phyloP scores from a whole-genome alignment of 2,888 invertebrate genomes.

The Himalopsyche japonica region DNA sequence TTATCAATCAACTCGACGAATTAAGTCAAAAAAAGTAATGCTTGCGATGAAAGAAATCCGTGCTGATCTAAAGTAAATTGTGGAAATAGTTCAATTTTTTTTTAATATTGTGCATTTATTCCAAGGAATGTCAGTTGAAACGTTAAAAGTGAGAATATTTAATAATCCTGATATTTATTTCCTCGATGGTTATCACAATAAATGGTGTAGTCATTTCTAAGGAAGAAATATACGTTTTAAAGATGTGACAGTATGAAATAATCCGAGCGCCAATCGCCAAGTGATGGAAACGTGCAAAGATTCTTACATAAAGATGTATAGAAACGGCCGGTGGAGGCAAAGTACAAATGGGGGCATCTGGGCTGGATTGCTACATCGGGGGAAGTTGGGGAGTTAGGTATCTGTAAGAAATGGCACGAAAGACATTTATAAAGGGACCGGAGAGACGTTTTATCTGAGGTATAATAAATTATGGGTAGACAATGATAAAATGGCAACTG shows the following conservation, averaged over 20 bases:
- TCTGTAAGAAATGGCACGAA: slow-evolving; percentile 33
- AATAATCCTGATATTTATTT: too few relatives aligned
- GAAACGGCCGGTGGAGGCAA: neutral
- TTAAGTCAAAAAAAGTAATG: too few relatives aligned
- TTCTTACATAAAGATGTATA: slow-evolving; percentile 6
- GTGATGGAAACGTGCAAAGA: neutral
- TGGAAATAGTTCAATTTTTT: too few relatives aligned
- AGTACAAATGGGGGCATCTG: neutral
- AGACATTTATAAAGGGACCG: slow-evolving; percentile 31
- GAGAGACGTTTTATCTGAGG: slow-evolving; percentile 36
- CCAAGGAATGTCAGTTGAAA: too few relatives aligned
- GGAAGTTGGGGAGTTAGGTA: slow-evolving; percentile 16
- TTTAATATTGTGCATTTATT: too few relatives aligned
- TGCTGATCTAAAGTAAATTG: too few relatives aligned
- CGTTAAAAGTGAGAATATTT: too few relatives aligned
- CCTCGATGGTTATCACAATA: too few relatives aligned
- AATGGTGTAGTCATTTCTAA: too few relatives aligned
- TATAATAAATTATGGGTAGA: slow-evolving; percentile 39
- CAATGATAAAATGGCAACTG: slow-evolving; percentile 35
- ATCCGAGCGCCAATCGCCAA: neutral
- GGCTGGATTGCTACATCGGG: neutral
- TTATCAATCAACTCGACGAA: too few relatives aligned
- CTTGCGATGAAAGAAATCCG: too few relatives aligned
- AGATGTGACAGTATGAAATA: neutral
- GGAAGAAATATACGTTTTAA: too few relatives aligned